Conservation (phyloP, 2,113 vertebrate genomes). For the Rafetus swinhoei region DNA sequence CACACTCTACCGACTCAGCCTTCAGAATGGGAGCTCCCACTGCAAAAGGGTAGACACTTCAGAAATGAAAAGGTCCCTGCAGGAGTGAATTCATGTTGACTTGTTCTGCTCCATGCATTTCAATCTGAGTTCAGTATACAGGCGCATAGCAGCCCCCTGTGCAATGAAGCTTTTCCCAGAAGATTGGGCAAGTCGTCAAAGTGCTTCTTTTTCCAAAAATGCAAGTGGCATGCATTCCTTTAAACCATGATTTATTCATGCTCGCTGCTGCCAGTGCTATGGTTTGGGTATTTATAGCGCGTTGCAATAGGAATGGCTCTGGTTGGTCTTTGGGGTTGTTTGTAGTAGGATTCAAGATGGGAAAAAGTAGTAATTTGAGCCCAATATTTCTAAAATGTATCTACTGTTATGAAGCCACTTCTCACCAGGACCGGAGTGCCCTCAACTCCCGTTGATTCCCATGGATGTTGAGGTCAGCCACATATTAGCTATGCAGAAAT, state of each 20-base stretch:
- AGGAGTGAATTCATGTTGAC: not conserved
- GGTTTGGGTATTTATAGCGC: not conserved
- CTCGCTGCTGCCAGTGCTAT: accelerated
- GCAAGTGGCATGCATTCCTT: not conserved
- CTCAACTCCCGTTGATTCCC: not conserved
- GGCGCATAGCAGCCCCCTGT: not conserved
- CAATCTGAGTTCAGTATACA: not conserved
- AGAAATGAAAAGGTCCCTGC: not conserved
- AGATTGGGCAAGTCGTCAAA: not conserved
- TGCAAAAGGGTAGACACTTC: not conserved
- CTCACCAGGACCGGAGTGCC: too few relatives aligned
- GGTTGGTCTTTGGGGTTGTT: not conserved
- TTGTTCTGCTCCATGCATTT: not conserved
- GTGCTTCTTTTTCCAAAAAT: not conserved
- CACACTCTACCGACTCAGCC: not conserved
- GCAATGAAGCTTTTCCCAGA: accelerated
- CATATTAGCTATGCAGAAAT: accelerated
- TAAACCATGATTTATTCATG: accelerated
- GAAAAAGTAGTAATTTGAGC: not conserved
- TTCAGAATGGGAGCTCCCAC: accelerated
- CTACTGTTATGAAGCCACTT: not conserved
- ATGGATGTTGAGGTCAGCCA: not conserved
- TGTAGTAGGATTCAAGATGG: accelerated
- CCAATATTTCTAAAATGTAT: accelerated
- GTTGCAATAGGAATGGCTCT: not conserved